phyloP scores from a whole-genome alignment of 92 coral and sea anemone species.

The Actinernus sp. region DNA sequence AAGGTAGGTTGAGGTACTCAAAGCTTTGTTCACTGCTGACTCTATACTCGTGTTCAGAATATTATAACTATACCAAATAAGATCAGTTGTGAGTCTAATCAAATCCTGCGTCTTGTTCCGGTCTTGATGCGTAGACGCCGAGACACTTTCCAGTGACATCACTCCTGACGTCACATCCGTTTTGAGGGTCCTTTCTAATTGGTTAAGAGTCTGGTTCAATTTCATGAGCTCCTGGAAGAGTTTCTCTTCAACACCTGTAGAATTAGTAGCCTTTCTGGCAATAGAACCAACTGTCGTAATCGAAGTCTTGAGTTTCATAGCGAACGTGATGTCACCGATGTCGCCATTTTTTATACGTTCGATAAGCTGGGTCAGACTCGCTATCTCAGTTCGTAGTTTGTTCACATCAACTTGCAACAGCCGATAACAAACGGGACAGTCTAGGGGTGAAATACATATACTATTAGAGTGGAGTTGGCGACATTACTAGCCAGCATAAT shows the following conservation, averaged over 20 bases:
- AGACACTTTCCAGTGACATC: constrained; percentile 35
- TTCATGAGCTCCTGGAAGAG: constrained; percentile 49
- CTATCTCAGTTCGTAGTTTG: constrained; percentile 46
- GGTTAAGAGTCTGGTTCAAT: constrained; percentile 70
- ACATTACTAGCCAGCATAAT: no score
- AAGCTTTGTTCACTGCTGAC: constrained; percentile 44
- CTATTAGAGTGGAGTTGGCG: no score
- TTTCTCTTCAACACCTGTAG: constrained; percentile 65
- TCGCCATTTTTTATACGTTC: constrained; percentile 67
- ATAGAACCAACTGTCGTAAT: constrained; percentile 25
- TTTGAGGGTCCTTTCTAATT: constrained; percentile 50
- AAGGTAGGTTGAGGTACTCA: constrained; percentile 25
- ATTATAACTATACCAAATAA: constrained; percentile 31
- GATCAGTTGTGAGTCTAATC: constrained; percentile 40
- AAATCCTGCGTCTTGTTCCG: constrained; percentile 40
- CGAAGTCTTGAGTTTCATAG: constrained; percentile 49
- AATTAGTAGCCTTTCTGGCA: constrained; percentile 59
- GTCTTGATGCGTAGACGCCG: constrained; percentile 14
- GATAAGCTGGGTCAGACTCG: constrained; percentile 39
- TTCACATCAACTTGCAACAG: constrained; percentile 74
- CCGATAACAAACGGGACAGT: constrained; percentile 95
- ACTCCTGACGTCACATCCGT: constrained; percentile 59
- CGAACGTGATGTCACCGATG: constrained; percentile 80
- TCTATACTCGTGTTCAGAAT: constrained; percentile 55
- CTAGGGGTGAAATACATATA: constrained; percentile 35